phyloP scores from a whole-genome alignment of 2,113 vertebrate species.

The Callionymus lyra region DNA sequence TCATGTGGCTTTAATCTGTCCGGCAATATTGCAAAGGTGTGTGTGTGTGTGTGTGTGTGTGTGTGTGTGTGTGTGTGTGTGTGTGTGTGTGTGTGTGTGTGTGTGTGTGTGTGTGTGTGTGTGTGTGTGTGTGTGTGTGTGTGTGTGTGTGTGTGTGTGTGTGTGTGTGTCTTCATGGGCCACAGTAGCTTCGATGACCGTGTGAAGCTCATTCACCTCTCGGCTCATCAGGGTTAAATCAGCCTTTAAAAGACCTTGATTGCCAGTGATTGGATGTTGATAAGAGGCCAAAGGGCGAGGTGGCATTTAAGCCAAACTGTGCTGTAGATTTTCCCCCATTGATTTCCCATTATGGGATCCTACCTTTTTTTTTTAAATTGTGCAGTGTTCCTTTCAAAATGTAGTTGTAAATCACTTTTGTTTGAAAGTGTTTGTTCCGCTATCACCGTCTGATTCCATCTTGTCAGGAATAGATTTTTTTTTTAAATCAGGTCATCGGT shows the following conservation, averaged over 20 bases:
- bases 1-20: conserved; percentile 68
- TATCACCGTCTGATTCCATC: too few species aligned
- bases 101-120: conserved; percentile 14
- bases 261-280: conserved; percentile 61
- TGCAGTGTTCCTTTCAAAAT: too few species aligned
- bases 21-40: conserved; percentile 55
- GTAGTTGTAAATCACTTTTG: too few species aligned
- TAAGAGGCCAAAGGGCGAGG: conserved; percentile 61
- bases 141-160: conserved; percentile 8
- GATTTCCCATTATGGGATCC: conserved; percentile 57
- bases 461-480: too few species aligned
- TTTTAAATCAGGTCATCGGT: too few species aligned
- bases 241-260: conserved; percentile 62
- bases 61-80: conserved; percentile 13
- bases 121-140: conserved; percentile 9
- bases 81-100: conserved; percentile 12
- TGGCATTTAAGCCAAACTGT: conserved; percentile 62
- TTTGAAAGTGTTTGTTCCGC: too few species aligned
- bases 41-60: conserved; percentile 6
- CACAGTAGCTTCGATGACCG: conserved; percentile 25
- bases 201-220: conserved; percentile 44
- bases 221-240: conserved; percentile 65
- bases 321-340: conserved; percentile 58
- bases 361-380: too few species aligned
- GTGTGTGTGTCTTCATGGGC: conserved; percentile 10